phyloP scores from a whole-genome alignment of 92 coral and sea anemone genomes.

The Parazoanthus atlanticus region DNA sequence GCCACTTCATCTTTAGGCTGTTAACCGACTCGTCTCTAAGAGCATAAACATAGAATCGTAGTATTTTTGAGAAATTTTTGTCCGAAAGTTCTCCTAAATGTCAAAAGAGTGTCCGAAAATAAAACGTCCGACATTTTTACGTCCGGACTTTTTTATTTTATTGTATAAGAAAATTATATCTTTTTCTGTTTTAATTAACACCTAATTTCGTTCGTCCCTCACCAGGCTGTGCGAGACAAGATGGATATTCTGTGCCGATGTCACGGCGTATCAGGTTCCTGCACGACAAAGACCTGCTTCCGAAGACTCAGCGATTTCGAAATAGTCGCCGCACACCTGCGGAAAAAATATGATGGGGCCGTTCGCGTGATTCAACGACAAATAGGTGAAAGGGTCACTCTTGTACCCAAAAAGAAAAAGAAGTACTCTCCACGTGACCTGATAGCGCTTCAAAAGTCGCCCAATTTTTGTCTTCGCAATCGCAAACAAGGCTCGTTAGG shows the following conservation, averaged over 20 bases:
- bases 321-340: slow-evolving; percentile 58
- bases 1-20: background rate
- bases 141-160: too few species aligned
- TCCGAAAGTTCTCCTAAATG: too few species aligned
- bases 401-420: background rate
- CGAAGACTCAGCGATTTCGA: slow-evolving; percentile 76
- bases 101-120: too few species aligned
- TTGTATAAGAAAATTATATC: too few species aligned
- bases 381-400: slow-evolving; percentile 7
- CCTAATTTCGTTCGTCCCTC: background rate
- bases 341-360: slow-evolving; percentile 54
- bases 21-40: too few species aligned
- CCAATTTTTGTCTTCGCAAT: slow-evolving; percentile 67
- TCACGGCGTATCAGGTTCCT: slow-evolving; percentile 83
- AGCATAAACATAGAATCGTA: too few species aligned
- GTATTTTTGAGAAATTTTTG: too few species aligned
- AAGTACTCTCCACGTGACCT: slow-evolving; percentile 57
- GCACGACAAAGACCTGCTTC: slow-evolving; percentile 76
- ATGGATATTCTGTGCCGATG: slow-evolving; percentile 80
- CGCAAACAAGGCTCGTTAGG: slow-evolving; percentile 64
- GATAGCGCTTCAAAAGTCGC: slow-evolving; percentile 58
- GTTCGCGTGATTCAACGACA: slow-evolving; percentile 48
- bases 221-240: slow-evolving; percentile 84
- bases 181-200: too few species aligned
- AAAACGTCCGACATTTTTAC: too few species aligned